phyloP scores from a whole-genome alignment of 2,888 invertebrate genomes.

The Parochlus steinenii region DNA sequence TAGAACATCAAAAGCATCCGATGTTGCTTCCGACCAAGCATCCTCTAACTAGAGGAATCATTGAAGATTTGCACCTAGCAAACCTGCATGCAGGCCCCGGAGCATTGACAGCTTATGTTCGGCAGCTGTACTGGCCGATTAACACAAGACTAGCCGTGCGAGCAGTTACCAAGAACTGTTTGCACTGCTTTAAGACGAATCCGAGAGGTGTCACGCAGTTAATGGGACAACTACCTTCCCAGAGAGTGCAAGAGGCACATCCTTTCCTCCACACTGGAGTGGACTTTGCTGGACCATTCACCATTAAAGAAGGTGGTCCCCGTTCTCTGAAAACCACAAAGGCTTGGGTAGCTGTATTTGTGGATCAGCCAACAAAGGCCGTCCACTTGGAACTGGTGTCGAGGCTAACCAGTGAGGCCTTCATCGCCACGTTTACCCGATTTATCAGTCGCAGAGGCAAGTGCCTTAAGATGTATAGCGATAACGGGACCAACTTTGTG shows the following conservation, averaged over 20 bases:
- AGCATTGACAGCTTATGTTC: slow-evolving; percentile 12
- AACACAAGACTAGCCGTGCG: slow-evolving; percentile 14
- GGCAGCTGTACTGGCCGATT: slow-evolving; percentile 17
- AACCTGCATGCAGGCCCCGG: slow-evolving; percentile 7
- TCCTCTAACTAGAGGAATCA: slow-evolving; percentile 12
- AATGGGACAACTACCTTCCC: slow-evolving; percentile 18
- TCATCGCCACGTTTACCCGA: slow-evolving; percentile 18
- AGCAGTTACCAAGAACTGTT: slow-evolving; percentile 13
- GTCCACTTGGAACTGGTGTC: slow-evolving; percentile 17
- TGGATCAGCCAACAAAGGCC: slow-evolving; percentile 17
- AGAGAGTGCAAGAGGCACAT: slow-evolving; percentile 13
- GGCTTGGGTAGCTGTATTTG: slow-evolving; percentile 18
- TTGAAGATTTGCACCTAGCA: slow-evolving; percentile 9
- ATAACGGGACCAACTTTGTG: slow-evolving; percentile 21
- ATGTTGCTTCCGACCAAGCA: slow-evolving; percentile 17
- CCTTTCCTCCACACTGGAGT: slow-evolving; percentile 17
- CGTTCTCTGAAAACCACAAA: slow-evolving; percentile 16
- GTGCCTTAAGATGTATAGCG: slow-evolving; percentile 17
- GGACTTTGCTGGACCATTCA: slow-evolving; percentile 15
- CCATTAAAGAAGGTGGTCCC: slow-evolving; percentile 12
- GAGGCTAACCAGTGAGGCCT: slow-evolving; percentile 16
- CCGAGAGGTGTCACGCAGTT: slow-evolving; percentile 14
- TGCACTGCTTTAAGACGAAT: slow-evolving; percentile 13
- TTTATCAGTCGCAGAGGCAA: slow-evolving; percentile 18
- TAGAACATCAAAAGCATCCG: slow-evolving; percentile 17